Base-by-base conservation (phyloP, 2,888 invertebrate genomes). In the Cancer borealis region DNA sequence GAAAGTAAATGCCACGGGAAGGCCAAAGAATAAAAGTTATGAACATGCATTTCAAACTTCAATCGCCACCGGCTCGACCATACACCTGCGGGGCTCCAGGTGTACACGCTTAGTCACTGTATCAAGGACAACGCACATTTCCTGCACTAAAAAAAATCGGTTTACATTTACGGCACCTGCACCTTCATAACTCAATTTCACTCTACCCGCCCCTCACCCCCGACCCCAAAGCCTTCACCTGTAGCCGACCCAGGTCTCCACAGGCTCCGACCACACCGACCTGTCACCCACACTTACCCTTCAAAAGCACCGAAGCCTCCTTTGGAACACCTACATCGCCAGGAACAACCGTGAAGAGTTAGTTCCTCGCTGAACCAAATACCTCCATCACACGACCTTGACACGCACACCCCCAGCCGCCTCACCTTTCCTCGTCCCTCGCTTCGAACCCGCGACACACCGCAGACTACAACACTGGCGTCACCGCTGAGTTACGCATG, bases 21-120 rank as follows among this genome's bases (percentile, higher is more conserved):
- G 30, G 66, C 66, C n/a, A n/a, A 66, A 66, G n/a, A 66, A 66
- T 66, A 66, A 66, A 39, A 66, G 66, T 66, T 66, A 66, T 66
- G 21, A 66, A 66, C 17, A 54, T 4, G n/a, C 21, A 66, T 66
- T 66, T 66, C 66, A 66, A 66, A 66, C 66, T 66, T 66, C 6
- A n/a, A n/a, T 66, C n/a, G 21, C 21, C 66, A 66, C 66, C 66
- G 6, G 66, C 66, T n/a, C n/a, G n/a, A n/a, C 66, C 17, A 17
- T 66, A n/a, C 66, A 66, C 66, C 66, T 30, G 30, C 79, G n/a
- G 66, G n/a, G 66, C 66, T 14, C 66, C 66, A 66, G 66, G 66
- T 66, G 66, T 6, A n/a, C 66, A n/a, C 66, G 66, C 4, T n/a
- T n/a, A 21, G 6, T 39, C 39, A 39, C 39, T 54, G 14, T 66